Conservation (phyloP, 2,797 vertebrate genomes). For the Spea hammondii region DNA sequence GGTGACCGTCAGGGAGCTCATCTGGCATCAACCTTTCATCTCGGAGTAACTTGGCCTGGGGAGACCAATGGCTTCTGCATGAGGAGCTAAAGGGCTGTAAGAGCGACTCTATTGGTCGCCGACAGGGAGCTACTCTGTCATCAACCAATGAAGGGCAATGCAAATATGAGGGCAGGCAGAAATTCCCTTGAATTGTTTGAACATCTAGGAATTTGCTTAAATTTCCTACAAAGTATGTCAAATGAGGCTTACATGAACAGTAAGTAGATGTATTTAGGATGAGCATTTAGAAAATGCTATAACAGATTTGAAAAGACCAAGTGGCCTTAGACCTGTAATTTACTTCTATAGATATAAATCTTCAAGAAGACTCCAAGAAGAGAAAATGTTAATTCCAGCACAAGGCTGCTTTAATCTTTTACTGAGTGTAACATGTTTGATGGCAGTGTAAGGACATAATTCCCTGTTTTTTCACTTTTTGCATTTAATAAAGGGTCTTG, state of each 20-base stretch:
- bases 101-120: too few species aligned
- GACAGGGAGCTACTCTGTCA: too few species aligned
- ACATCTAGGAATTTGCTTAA: neutral
- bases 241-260: neutral
- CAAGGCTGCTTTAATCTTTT: slow-evolving; percentile 24
- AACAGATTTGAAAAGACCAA: neutral
- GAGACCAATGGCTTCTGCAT: too few species aligned
- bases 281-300: neutral
- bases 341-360: neutral
- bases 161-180: neutral
- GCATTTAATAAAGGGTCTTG: slow-evolving; percentile 36
- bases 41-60: too few species aligned
- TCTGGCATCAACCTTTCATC: too few species aligned
- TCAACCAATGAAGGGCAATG: neutral
- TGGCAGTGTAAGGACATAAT: slow-evolving; percentile 39
- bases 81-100: too few species aligned
- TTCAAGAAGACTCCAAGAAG: neutral
- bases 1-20: too few species aligned
- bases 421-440: slow-evolving; percentile 36
- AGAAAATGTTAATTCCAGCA: slow-evolving; percentile 29
- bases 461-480: slow-evolving; percentile 44
- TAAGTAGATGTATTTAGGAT: neutral
- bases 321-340: neutral
- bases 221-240: neutral
- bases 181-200: neutral